phyloP scores from a whole-genome alignment of 2,797 vertebrate genomes.

The Simalia tracyae region DNA sequence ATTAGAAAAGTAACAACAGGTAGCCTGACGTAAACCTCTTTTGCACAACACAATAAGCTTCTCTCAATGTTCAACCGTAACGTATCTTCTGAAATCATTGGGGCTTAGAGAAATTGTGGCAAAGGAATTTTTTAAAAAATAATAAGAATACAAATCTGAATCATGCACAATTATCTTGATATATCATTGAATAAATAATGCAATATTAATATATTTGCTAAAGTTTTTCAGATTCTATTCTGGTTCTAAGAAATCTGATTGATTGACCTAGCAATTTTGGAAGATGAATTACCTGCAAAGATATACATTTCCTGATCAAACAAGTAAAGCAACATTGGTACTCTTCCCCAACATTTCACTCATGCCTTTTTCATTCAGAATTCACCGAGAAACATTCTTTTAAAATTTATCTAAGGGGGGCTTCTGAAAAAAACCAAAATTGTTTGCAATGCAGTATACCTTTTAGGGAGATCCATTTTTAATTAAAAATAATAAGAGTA shows the following conservation, averaged over 20 bases:
- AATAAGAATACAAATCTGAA: background rate
- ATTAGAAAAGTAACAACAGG: background rate
- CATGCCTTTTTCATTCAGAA: background rate
- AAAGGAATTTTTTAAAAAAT: background rate
- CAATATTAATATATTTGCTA: too few relatives aligned
- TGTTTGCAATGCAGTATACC: background rate
- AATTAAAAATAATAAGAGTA: background rate
- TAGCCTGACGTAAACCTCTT: background rate
- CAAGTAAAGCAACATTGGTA: background rate
- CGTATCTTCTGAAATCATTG: background rate
- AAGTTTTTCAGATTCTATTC: background rate
- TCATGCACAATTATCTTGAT: background rate
- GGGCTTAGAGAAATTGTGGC: background rate
- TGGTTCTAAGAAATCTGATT: background rate
- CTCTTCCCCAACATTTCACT: background rate
- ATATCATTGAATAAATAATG: background rate
- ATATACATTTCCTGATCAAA: background rate
- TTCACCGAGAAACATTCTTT: background rate
- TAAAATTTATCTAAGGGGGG: too few relatives aligned
- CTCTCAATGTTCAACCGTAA: background rate
- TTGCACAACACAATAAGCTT: background rate
- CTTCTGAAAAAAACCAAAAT: background rate
- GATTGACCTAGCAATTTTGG: background rate
- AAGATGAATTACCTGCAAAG: background rate
- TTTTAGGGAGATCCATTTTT: background rate